Base-by-base conservation (phyloP, 2,797 vertebrate species). In the Fistularia commersonii region DNA sequence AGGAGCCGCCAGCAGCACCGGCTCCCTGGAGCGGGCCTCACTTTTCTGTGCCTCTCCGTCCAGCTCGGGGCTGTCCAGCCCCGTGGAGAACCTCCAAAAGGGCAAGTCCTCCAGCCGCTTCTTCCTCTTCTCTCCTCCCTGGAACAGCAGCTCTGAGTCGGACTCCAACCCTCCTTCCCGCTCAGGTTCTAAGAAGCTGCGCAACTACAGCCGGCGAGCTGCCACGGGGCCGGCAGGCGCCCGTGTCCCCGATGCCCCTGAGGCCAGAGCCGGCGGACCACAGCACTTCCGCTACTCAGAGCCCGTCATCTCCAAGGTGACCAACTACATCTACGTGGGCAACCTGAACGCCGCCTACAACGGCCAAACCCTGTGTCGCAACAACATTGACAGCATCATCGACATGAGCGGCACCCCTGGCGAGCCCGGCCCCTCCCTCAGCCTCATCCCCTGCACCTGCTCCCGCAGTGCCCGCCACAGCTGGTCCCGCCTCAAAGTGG, bases 401-500 rank as follows among this genome's bases (percentile, higher is more conserved):
- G 89, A 92, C 62, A 88, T 91, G 88, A 93, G 91, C 86, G 83
- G 84, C 6, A 69, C 86, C 1, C 88, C 89, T 0, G 88, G 87
- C 0, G 89, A 91, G 23, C 76, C 61, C n/a, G 84, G 82, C 11
- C 87, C 82, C 43, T 79, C 74, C 48, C 83, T 90, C 59, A 88
- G 68, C 64, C 61, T 93, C 49, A 90, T 92, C 40, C 92, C 92
- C 0, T 93, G 91, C 77, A 92, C 85, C 9, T 94, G 92, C 65
- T 88, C 76, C 6, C 80, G 85, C 0, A 88, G 88, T 0, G 68
- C 85, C 7, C 88, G 85, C 39, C 91, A 93, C 82, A 91, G 87
- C 79, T 93, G 92, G 90, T 92, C 91, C 34, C 81, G 89, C 8
- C 90, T 93, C 41, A 93, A 87, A 64, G 90, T 91, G 32, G 88